phyloP scores from a whole-genome alignment of 1,140 invertebrate genomes.

The Drosophila trapezifrons region DNA sequence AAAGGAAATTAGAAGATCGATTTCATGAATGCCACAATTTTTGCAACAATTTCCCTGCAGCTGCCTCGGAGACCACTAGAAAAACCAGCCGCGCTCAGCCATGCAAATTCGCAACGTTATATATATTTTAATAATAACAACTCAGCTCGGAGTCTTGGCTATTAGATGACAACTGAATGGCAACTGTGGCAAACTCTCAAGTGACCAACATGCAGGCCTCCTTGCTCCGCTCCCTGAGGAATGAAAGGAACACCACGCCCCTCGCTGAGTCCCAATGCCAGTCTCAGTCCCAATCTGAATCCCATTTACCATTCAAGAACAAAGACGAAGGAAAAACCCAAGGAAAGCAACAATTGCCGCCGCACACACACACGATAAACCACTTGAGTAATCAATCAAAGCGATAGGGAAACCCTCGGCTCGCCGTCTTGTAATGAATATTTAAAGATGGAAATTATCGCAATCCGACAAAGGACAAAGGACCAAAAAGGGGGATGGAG shows the following conservation, averaged over 20 bases:
- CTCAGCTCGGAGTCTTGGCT: constrained; percentile 10
- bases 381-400: constrained; percentile 82
- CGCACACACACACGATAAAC: constrained; percentile 62
- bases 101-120: constrained; percentile 56
- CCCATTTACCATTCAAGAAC: constrained; percentile 41
- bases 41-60: constrained; percentile 27
- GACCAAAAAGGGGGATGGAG: constrained; percentile 22
- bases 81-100: constrained; percentile 47
- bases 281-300: constrained; percentile 15
- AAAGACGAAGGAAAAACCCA: constrained; percentile 40
- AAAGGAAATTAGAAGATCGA: constrained; percentile 60
- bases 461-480: constrained; percentile 48
- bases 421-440: constrained; percentile 77
- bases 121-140: constrained; percentile 45
- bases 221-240: constrained; percentile 14
- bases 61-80: constrained; percentile 29
- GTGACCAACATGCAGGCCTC: constrained; percentile 76
- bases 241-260: constrained; percentile 50
- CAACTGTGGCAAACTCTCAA: constrained; percentile 77
- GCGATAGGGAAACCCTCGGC: constrained; percentile 58
- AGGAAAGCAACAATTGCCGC: constrained; percentile 60
- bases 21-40: constrained; percentile 48
- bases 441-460: constrained; percentile 80
- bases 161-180: constrained; percentile 68
- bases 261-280: constrained; percentile 26